Evolutionary conservation across 2,113 vertebrate species (phyloP).

Genomic region (Python bivittatus): DNA sequence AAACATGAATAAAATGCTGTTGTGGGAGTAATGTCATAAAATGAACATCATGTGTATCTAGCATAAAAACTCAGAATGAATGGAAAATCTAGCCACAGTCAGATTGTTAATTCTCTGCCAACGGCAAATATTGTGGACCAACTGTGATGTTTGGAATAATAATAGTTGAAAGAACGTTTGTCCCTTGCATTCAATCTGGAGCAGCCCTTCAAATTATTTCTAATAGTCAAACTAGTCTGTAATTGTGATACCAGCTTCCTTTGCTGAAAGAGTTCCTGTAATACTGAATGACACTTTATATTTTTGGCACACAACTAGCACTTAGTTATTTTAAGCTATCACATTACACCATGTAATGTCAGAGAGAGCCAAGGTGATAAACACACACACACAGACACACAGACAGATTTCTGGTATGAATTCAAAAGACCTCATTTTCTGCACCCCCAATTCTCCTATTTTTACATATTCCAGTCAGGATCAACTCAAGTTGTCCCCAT

Average conservation of each 20-base stretch:
- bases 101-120: neutral
- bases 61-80: neutral
- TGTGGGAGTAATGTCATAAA: neutral
- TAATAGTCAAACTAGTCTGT: neutral
- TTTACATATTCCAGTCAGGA: constrained; percentile 47
- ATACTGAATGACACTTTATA: constrained; percentile 32
- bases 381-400: constrained; percentile 4
- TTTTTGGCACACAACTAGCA: constrained; percentile 38
- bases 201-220: constrained; percentile 9
- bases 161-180: neutral
- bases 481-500: constrained; percentile 38
- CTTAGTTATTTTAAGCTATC: constrained; percentile 55
- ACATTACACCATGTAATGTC: constrained; percentile 24
- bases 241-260: neutral
- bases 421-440: constrained; percentile 32
- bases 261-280: constrained; percentile 21
- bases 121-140: neutral
- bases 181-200: neutral
- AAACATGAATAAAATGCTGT: constrained; percentile 17
- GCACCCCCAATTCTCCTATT: constrained; percentile 28
- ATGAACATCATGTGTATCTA: accelerated
- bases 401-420: neutral
- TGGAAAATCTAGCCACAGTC: neutral
- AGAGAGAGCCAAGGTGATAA: constrained; percentile 36
- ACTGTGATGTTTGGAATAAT: neutral